Evolutionary conservation across 2,888 invertebrate species (phyloP).

Genomic region (Ellobium chinense): DNA sequence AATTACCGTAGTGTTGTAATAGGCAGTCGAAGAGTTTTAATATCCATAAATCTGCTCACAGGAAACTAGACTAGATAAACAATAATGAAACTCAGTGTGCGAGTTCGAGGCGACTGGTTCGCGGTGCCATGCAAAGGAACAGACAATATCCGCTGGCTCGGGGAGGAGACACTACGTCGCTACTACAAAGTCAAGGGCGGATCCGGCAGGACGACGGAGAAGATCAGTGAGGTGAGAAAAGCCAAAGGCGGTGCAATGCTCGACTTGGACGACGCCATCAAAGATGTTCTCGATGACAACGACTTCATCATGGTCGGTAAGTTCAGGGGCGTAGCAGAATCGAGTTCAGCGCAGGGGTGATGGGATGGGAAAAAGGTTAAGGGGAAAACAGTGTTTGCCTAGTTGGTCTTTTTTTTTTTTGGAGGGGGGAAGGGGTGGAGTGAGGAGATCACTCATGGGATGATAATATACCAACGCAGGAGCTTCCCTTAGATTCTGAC

Average conservation of each 20-base stretch:
- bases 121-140: conserved; percentile 81
- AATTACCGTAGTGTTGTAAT: too few species aligned
- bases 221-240: conserved; percentile 81
- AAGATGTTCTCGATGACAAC: conserved; percentile 82
- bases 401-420: not conserved
- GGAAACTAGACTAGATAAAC: too few species aligned
- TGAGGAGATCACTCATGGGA: too few species aligned
- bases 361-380: too few species aligned
- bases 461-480: too few species aligned
- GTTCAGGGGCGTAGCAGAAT: conserved; percentile 51
- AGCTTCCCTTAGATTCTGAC: too few species aligned
- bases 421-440: not conserved
- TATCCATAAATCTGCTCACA: too few species aligned
- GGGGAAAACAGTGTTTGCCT: not conserved
- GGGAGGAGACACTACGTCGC: conserved; percentile 81
- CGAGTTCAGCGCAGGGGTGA: too few species aligned
- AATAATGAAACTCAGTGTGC: conserved; percentile 82
- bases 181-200: conserved; percentile 79
- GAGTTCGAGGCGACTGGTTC: conserved; percentile 82
- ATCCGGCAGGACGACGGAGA: conserved; percentile 61
- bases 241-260: conserved; percentile 83
- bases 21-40: too few species aligned
- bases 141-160: conserved; percentile 81
- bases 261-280: conserved; percentile 82
- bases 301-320: conserved; percentile 83